These are phyloP conservation scores for Crocallis elinguaria DNA, from an alignment of 2,888 invertebrate genomes.

Conservation along the genomic window DNA sequence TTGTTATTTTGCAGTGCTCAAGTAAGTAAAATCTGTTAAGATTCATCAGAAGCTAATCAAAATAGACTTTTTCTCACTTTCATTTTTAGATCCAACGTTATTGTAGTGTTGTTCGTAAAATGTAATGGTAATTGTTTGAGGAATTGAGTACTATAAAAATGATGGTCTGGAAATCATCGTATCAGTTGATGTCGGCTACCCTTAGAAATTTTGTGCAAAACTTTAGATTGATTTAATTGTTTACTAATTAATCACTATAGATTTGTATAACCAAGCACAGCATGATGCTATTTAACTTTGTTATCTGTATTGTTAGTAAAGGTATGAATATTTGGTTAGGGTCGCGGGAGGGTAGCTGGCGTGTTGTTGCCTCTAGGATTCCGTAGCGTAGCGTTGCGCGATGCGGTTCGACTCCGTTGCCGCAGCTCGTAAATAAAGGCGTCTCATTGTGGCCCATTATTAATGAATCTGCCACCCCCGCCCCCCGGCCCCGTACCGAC, in stretches of 20 bases:
- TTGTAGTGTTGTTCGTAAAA: too few relatives aligned
- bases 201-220: too few relatives aligned
- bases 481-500: conserved; percentile 53
- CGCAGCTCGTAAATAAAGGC: conserved; percentile 82
- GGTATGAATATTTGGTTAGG: conserved; percentile 25
- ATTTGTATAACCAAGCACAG: not conserved
- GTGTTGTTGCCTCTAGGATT: conserved; percentile 42
- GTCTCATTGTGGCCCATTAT: conserved; percentile 83
- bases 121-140: too few relatives aligned
- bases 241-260: not conserved
- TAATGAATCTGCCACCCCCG: conserved; percentile 78
- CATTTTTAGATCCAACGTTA: too few relatives aligned
- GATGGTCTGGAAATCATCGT: too few relatives aligned
- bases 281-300: not conserved
- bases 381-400: conserved; percentile 53
- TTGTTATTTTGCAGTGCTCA: too few relatives aligned
- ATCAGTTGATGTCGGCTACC: too few relatives aligned
- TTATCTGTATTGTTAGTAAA: not conserved
- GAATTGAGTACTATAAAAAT: too few relatives aligned
- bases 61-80: too few relatives aligned
- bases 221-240: not conserved
- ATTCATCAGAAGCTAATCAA: too few relatives aligned
- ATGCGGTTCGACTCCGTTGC: conserved; percentile 70
- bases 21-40: too few relatives aligned
- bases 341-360: conserved; percentile 32